Evolutionary conservation across 2,113 vertebrate genomes (phyloP).

Genomic region (Urocynchramus pylzowi): DNA sequence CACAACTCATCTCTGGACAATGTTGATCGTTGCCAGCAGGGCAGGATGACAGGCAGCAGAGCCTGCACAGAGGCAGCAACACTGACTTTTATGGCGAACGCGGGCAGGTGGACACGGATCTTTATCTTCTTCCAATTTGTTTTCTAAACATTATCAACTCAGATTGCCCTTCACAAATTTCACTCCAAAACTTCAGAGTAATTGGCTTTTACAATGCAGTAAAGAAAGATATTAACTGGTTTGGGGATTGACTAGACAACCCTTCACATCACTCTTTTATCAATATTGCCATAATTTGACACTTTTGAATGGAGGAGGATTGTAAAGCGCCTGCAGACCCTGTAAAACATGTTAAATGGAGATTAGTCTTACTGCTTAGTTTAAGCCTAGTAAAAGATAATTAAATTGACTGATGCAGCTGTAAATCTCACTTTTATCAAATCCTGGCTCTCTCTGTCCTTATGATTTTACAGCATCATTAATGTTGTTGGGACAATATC

Average conservation of each 20-base stretch:
- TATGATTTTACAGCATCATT: slow-evolving; percentile 79
- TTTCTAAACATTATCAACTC: slow-evolving; percentile 75
- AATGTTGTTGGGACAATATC: slow-evolving; percentile 66
- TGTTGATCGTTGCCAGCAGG: neutral
- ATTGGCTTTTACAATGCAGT: slow-evolving; percentile 79
- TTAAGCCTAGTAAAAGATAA: slow-evolving; percentile 78
- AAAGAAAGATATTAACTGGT: slow-evolving; percentile 70
- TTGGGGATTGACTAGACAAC: slow-evolving; percentile 58
- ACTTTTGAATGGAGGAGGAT: slow-evolving; percentile 72
- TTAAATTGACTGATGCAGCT: slow-evolving; percentile 78
- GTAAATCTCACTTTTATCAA: slow-evolving; percentile 79
- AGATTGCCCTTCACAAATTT: slow-evolving; percentile 71
- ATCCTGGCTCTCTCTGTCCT: slow-evolving; percentile 55
- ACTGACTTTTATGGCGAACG: fast-evolving
- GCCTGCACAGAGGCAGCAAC: neutral
- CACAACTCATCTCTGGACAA: neutral
- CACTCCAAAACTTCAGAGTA: slow-evolving; percentile 69
- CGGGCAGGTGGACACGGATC: neutral
- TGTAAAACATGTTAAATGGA: slow-evolving; percentile 69
- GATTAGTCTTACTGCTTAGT: slow-evolving; percentile 74
- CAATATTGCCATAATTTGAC: slow-evolving; percentile 80
- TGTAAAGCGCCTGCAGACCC: slow-evolving; percentile 73
- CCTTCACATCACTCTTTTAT: slow-evolving; percentile 71
- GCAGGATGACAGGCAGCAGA: neutral
- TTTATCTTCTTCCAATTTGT: slow-evolving; percentile 62